phyloP scores from a whole-genome alignment of 2,113 vertebrate species.

The Oncorhynchus mykiss region DNA sequence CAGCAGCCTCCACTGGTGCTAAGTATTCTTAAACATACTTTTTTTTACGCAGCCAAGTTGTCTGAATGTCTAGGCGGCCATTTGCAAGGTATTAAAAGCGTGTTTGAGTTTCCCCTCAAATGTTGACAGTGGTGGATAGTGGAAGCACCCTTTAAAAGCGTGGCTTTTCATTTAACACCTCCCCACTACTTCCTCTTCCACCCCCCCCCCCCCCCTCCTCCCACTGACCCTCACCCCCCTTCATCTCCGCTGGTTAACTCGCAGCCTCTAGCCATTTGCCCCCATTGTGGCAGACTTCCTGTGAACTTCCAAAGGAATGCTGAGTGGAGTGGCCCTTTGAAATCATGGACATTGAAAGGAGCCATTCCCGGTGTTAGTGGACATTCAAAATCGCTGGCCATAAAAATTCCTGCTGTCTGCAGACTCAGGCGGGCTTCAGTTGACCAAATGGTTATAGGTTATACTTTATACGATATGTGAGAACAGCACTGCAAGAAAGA shows the following conservation, averaged over 20 bases:
- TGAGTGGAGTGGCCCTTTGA: constrained; percentile 28
- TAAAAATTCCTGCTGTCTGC: constrained; percentile 14
- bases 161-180: constrained; percentile 65
- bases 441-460: constrained; percentile 16
- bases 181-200: constrained; percentile 52
- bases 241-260: constrained; percentile 40
- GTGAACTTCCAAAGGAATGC: constrained; percentile 68
- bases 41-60: constrained; percentile 39
- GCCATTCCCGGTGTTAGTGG: constrained; percentile 37
- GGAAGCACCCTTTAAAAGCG: constrained; percentile 61
- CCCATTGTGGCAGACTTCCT: constrained; percentile 69
- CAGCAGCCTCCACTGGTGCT: constrained; percentile 3
- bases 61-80: constrained; percentile 42
- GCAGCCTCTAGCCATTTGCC: constrained; percentile 67
- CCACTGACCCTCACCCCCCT: constrained; percentile 15
- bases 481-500: constrained; percentile 22
- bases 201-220: too few relatives aligned
- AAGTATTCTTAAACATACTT: constrained; percentile 41
- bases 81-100: constrained; percentile 33
- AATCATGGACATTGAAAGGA: constrained; percentile 35
- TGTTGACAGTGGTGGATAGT: constrained; percentile 40
- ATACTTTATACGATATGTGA: constrained; percentile 40
- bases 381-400: constrained; percentile 41
- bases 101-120: constrained; percentile 52
- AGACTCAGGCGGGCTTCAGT: constrained; percentile 20